phyloP scores from a whole-genome alignment of 2,113 vertebrate species.

The Mobula hypostoma region DNA sequence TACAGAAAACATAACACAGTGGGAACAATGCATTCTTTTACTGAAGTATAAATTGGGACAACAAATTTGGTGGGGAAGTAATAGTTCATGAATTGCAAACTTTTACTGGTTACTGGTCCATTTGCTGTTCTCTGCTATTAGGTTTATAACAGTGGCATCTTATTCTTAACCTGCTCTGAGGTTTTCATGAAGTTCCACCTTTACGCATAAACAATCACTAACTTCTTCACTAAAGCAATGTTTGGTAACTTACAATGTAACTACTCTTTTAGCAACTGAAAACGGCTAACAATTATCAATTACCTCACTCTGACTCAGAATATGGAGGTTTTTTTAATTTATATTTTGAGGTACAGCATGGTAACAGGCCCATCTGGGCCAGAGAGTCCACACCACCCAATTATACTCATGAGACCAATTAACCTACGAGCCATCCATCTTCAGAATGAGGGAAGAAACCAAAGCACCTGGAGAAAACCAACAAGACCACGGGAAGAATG shows the following conservation, averaged over 20 bases:
- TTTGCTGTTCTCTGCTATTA: neutral
- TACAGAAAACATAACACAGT: neutral
- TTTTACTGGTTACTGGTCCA: neutral
- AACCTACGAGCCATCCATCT: too few relatives aligned
- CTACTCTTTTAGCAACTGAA: neutral
- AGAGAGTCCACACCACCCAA: too few relatives aligned
- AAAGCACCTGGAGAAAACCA: too few relatives aligned
- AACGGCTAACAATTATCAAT: neutral
- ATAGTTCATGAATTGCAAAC: neutral
- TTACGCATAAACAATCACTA: neutral
- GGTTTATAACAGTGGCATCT: neutral
- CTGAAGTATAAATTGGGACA: neutral
- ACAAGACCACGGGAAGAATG: too few relatives aligned
- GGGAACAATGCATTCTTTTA: neutral
- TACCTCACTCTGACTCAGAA: neutral
- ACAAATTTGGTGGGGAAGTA: neutral
- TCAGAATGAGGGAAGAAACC: too few relatives aligned
- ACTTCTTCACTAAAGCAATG: neutral
- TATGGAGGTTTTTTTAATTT: neutral
- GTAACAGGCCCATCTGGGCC: too few relatives aligned
- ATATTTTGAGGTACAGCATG: too few relatives aligned
- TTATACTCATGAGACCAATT: too few relatives aligned
- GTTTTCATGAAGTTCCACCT: conserved; percentile 2
- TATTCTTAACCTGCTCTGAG: neutral
- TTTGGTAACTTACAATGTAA: neutral